Evolutionary conservation across 2,797 vertebrate genomes (phyloP).

Genomic region (Lerista edwardsae): DNA sequence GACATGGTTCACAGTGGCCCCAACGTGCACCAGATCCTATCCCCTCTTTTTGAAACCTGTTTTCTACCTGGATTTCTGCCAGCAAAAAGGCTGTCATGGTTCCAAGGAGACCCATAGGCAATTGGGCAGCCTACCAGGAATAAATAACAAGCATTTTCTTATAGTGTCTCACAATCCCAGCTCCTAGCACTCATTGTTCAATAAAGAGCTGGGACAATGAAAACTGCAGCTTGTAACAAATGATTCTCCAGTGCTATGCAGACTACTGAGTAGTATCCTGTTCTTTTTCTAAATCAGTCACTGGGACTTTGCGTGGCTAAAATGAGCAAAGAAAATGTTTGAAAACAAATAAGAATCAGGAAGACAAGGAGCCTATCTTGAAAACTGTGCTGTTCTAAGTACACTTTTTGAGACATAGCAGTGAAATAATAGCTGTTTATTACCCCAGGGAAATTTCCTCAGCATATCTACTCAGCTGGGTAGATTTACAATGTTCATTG

Average conservation of each 20-base stretch:
- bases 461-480: slow-evolving; percentile 17
- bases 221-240: background rate
- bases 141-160: background rate
- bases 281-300: background rate
- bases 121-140: too few species aligned
- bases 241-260: background rate
- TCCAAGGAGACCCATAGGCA: too few species aligned
- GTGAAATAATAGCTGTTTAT: slow-evolving; percentile 33
- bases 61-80: too few species aligned
- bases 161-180: background rate
- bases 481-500: slow-evolving; percentile 14
- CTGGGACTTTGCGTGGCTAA: background rate
- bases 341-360: slow-evolving; percentile 1
- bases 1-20: too few species aligned
- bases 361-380: background rate
- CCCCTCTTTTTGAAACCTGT: too few species aligned
- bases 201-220: background rate
- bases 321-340: background rate
- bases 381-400: background rate
- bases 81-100: too few species aligned
- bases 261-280: too few species aligned
- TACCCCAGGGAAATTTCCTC: slow-evolving; percentile 14
- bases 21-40: too few species aligned
- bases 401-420: slow-evolving; percentile 9
- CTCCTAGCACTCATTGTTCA: too few species aligned